Evolutionary conservation across 2,797 vertebrate species (phyloP), one percentile per base, ranked within the genome.

Genomic region (Mormyrus proboscirostris): DNA sequence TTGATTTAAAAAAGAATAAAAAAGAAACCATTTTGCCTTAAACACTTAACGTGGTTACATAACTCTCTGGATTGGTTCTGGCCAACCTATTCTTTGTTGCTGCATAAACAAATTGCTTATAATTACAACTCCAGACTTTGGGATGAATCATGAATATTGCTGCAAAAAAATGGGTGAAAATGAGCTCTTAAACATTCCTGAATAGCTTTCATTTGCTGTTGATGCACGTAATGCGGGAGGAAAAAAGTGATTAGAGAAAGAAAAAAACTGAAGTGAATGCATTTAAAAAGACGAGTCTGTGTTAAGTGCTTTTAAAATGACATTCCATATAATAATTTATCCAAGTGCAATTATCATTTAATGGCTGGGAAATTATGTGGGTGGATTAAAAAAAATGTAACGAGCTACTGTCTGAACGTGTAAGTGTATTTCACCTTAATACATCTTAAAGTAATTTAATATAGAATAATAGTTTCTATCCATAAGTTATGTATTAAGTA

Each of bases 231-330:
- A 84, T 41, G 25, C 57, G 65, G n/a, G 38, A 29, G 73, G 79
- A 47, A 83, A 88, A 90, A 49, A 25, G 44, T 62, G 16, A 83
- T 84, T 65, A 84, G 49, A 69, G 55, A 49, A 33, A 53, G 38
- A 41, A 85, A 73, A 44, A 51, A 49, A 25, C 85, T 86, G 41
- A 86, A 86, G 50, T 86, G 33, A 87, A 79, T 79, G 82, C 73
- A 19, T 86, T 44, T 89, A 57, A 89, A 79, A 38, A 44, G 73
- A 79, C 55, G 73, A 87, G 7, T 55, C n/a, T 85, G 9, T 84
- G 51, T 12, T 50, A 79, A 83, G 85, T 86, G 88, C 50, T 83
- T 55, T 44, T 57, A 51, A 59, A 88, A 83, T 65, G 1, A 19
- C 25, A 50, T 65, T 44, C 16, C 29, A 44, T 69, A 85, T 22